Conservation (phyloP, 2,888 invertebrate genomes). For the Chesias legatella region DNA sequence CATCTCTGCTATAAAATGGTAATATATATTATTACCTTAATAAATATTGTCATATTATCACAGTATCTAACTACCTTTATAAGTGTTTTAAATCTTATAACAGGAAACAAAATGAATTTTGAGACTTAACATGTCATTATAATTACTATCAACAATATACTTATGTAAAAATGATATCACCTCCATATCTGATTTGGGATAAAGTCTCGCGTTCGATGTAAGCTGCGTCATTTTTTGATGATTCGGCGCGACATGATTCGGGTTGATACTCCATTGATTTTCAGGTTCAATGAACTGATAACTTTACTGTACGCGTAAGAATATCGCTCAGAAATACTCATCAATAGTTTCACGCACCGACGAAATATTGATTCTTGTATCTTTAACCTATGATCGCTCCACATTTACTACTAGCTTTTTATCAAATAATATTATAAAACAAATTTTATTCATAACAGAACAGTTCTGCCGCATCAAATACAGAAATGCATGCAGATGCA, state of each 20-base stretch:
- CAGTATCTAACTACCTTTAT: too few species aligned
- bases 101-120: too few species aligned
- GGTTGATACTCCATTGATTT: conserved; percentile 27
- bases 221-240: conserved; percentile 13
- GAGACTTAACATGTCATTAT: too few species aligned
- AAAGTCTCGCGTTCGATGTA: too few species aligned
- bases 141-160: too few species aligned
- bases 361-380: conserved; percentile 19
- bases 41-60: too few species aligned
- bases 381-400: conserved; percentile 18
- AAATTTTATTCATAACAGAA: conserved; percentile 29
- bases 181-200: neutral
- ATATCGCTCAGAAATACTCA: conserved; percentile 20
- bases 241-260: conserved; percentile 18
- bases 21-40: too few species aligned
- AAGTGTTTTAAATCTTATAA: too few species aligned
- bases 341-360: conserved; percentile 19
- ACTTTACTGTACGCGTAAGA: conserved; percentile 28
- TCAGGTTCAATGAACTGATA: conserved; percentile 38
- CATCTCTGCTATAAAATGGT: too few species aligned
- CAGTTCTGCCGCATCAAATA: conserved; percentile 38
- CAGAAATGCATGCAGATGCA: conserved; percentile 68
- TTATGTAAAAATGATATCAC: conserved; percentile 7
- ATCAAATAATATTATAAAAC: conserved; percentile 11
- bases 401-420: too few species aligned